These are phyloP conservation scores for Anthoscopus minutus DNA, from an alignment of 2,113 vertebrate genomes.

Conservation along the genomic window DNA sequence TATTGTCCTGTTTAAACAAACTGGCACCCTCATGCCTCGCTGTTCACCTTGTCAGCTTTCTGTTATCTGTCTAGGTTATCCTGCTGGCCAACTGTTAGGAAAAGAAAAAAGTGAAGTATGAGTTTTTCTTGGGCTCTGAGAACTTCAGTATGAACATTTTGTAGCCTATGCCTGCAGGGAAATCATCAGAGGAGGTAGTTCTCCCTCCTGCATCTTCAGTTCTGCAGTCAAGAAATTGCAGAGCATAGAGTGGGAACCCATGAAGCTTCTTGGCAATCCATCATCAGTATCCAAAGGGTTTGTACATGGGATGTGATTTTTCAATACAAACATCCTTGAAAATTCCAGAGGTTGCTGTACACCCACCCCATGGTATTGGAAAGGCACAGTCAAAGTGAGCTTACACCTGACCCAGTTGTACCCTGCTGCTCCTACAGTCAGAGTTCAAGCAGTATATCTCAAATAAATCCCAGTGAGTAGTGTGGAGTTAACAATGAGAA, in stretches of 20 bases:
- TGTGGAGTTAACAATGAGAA: neutral
- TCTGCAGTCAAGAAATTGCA: neutral
- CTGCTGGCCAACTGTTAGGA: neutral
- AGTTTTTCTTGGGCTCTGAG: neutral
- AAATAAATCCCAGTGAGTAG: neutral
- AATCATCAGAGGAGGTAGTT: neutral
- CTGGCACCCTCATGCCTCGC: neutral
- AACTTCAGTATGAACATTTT: neutral
- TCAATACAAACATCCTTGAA: neutral
- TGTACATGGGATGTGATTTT: neutral
- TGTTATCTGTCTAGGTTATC: neutral
- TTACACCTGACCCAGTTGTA: neutral
- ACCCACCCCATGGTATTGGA: neutral
- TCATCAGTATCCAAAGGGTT: neutral
- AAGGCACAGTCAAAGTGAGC: neutral
- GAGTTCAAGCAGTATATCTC: neutral
- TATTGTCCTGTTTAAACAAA: neutral
- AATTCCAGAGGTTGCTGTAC: neutral
- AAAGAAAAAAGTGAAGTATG: neutral
- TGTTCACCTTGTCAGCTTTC: neutral
- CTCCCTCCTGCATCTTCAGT: neutral
- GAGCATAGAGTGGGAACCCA: neutral
- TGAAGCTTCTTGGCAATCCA: neutral
- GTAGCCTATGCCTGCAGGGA: neutral
- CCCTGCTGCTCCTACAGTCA: neutral